A percentile compares a stretch with the other conserved stretches of the same genome.
Evolutionary conservation across 2,797 vertebrate genomes (phyloP).

Genomic region (Moxostoma hubbsi): DNA sequence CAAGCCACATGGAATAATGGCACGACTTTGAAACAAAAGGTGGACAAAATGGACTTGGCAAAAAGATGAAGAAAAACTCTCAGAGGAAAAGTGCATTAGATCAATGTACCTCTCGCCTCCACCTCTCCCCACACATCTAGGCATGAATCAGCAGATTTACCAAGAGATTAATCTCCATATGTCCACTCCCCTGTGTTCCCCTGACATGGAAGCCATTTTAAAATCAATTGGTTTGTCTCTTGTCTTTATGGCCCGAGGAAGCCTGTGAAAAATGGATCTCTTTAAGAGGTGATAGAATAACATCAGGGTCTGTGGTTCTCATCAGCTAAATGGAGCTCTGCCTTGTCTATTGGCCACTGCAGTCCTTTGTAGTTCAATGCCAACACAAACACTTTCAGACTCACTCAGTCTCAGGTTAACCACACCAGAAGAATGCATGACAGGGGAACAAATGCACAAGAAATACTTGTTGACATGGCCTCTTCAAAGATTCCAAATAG

Average conservation of each 20-base stretch:
- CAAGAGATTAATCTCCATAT: constrained; percentile 64
- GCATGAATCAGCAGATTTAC: constrained; percentile 70
- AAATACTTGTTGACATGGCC: constrained; percentile 42
- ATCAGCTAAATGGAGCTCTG: constrained; percentile 67
- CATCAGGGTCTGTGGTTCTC: constrained; percentile 63
- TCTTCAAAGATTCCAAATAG: constrained; percentile 43
- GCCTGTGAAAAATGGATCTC: constrained; percentile 64
- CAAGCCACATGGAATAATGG: neutral
- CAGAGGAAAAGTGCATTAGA: constrained; percentile 12
- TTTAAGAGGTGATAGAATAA: constrained; percentile 71
- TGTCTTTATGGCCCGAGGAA: constrained; percentile 70
- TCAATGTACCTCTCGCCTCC: constrained; percentile 6
- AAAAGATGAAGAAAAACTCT: neutral
- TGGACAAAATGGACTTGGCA: constrained; percentile 11
- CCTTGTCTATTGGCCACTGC: constrained; percentile 8
- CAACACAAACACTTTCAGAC: constrained; percentile 31
- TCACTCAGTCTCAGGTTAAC: constrained; percentile 31
- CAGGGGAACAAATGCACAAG: constrained; percentile 38
- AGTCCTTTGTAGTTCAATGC: constrained; percentile 24
- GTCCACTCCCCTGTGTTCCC: constrained; percentile 63
- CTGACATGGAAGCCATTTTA: constrained; percentile 61
- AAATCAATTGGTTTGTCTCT: constrained; percentile 78
- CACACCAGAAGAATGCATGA: constrained; percentile 26
- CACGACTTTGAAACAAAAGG: neutral
- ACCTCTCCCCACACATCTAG: constrained; percentile 23